These are phyloP conservation scores for Ophion costatus DNA, from an alignment of 2,888 invertebrate genomes.

Conservation along the genomic window DNA sequence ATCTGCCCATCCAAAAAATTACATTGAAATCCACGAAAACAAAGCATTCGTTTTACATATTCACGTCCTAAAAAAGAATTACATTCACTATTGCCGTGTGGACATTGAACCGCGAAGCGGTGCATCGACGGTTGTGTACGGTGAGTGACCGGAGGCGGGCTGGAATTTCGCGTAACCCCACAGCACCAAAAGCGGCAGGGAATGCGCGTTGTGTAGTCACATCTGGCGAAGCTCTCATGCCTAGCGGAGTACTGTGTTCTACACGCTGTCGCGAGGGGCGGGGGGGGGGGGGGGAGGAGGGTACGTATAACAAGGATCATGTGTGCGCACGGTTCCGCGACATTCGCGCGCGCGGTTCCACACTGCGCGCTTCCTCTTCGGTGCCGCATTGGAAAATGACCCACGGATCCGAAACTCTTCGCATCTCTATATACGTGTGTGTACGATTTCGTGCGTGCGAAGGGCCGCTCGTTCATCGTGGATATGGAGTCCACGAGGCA, in stretches of 20 bases:
- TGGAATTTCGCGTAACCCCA: conserved; percentile 80
- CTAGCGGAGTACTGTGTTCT: conserved; percentile 54
- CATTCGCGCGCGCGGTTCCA: conserved; percentile 76
- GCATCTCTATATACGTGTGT: too few species aligned
- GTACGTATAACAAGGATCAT: background rate
- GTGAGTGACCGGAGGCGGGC: conserved; percentile 66
- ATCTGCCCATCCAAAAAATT: too few species aligned
- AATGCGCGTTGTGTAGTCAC: conserved; percentile 74
- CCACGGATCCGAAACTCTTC: too few species aligned
- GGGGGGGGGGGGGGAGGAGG: too few species aligned
- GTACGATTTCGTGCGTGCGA: too few species aligned
- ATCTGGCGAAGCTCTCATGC: conserved; percentile 80
- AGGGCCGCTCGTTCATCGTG: background rate
- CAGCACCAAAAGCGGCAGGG: conserved; percentile 76
- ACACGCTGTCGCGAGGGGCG: background rate
- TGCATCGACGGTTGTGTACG: background rate
- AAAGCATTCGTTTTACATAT: too few species aligned
- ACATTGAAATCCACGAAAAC: too few species aligned
- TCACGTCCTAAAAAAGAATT: background rate
- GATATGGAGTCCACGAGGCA: conserved; percentile 6
- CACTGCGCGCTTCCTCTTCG: conserved; percentile 46
- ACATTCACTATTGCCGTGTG: background rate
- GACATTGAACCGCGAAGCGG: background rate
- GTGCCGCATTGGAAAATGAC: too few species aligned
- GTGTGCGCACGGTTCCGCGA: conserved; percentile 64